Base-by-base conservation (phyloP, 2,797 vertebrate genomes). In the Lateolabrax maculatus region DNA sequence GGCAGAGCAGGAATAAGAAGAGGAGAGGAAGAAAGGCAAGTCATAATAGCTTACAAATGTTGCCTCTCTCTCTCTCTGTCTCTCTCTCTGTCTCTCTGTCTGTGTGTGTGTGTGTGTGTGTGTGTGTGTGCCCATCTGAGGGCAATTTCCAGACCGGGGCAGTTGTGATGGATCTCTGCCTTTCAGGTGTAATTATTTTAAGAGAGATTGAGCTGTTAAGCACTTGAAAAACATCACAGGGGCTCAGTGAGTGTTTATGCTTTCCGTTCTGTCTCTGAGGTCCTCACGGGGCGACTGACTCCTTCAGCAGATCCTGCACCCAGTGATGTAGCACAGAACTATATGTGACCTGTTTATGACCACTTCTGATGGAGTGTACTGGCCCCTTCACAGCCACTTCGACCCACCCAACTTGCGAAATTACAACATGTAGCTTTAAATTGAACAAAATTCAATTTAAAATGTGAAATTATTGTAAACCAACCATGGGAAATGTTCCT, bases 141-240 rank as follows among this genome's bases (percentile, higher is more conserved):
- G 94, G 94, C 92, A 95, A 94, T 96, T 96, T 94, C 81, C 89
- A 79, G 86, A 88, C 84, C 84, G 29, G 91, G 86, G 91, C 91
- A 94, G 90, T 89, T 86, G 88, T 91, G 94, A 94, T 95, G 90
- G 90, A 94, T 96, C 93, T 89, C 87, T 94, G 92, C 92, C 90
- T 93, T 86, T 96, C 95, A 95, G 95, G 94, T 96, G 78, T 94
- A 95, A 96, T 96, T 96, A 95, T 94, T 93, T 93, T 92, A 95
- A 95, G 93, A 95, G 90, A 93, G 95, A 95, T 93, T 91, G 95
- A 95, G 92, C 31, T 31, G 94, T 93, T 94, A 95, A 94, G 93
- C 91, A 93, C 92, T 94, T 90, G 88, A 72, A 85, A 86, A 85
- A 95, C 94, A 95, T 92, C 92, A 93, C 88, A 93, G 90, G 90